Conservation (phyloP, 92 coral and sea anemone genomes). For the Bergia sp. region DNA sequence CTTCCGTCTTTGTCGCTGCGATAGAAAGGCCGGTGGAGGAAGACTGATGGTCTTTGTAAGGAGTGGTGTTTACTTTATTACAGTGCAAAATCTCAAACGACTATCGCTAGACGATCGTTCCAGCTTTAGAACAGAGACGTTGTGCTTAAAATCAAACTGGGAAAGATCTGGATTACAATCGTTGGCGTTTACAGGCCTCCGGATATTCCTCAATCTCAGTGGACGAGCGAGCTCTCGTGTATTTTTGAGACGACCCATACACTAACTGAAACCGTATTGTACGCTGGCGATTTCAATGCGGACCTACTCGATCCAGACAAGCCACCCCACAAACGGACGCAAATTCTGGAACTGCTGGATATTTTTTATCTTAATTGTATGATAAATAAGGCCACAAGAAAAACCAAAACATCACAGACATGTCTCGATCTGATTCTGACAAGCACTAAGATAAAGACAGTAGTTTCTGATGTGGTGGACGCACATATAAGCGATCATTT, state of each 20-base stretch:
- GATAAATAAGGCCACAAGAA: conserved; percentile 37
- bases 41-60: conserved; percentile 46
- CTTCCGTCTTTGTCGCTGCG: conserved; percentile 52
- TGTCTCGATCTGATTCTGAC: conserved; percentile 56
- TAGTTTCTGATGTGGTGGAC: conserved; percentile 58
- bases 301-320: conserved; percentile 39
- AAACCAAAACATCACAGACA: conserved; percentile 34
- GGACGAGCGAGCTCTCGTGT: conserved; percentile 34
- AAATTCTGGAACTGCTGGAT: conserved; percentile 27
- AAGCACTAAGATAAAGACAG: conserved; percentile 39
- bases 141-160: conserved; percentile 35
- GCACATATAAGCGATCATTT: conserved; percentile 61
- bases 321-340: conserved; percentile 25
- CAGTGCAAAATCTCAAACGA: conserved; percentile 26
- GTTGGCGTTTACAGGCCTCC: conserved; percentile 50
- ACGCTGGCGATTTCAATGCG: conserved; percentile 36
- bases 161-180: conserved; percentile 33
- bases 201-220: conserved; percentile 10
- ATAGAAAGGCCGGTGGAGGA: conserved; percentile 59
- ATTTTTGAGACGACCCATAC: conserved; percentile 19
- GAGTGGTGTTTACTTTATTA: conserved; percentile 37
- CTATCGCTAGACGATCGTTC: not conserved
- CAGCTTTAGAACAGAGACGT: conserved; percentile 24
- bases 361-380: conserved; percentile 16
- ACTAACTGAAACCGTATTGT: conserved; percentile 10